Conservation (phyloP, 2,113 vertebrate genomes). For the Nibea coibor region DNA sequence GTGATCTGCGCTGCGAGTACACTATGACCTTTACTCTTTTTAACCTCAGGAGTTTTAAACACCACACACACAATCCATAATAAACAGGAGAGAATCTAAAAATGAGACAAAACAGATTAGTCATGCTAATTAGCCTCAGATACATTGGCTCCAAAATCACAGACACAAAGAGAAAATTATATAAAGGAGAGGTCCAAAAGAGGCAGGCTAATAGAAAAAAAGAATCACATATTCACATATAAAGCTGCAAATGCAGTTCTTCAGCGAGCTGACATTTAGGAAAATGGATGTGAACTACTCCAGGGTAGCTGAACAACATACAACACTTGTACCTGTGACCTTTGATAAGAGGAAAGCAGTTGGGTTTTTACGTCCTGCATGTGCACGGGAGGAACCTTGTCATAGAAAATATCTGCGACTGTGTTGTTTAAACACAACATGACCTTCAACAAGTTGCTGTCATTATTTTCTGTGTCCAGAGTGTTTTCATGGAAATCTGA, state of each 20-base stretch:
- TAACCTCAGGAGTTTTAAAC: slow-evolving; percentile 1
- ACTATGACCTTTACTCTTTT: slow-evolving; percentile 10
- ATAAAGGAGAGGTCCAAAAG: background rate
- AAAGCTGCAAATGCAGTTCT: background rate
- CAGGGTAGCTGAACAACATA: background rate
- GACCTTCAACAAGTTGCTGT: background rate
- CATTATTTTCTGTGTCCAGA: background rate
- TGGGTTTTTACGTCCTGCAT: background rate
- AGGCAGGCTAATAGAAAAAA: background rate
- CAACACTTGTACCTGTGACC: background rate
- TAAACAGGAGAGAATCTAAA: background rate
- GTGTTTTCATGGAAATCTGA: slow-evolving; percentile 10
- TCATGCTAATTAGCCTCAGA: slow-evolving; percentile 23
- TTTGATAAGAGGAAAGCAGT: background rate
- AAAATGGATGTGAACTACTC: slow-evolving; percentile 1
- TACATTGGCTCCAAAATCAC: background rate
- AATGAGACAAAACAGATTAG: slow-evolving; percentile 21
- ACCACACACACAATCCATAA: background rate
- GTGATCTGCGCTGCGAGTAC: background rate
- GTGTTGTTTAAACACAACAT: background rate
- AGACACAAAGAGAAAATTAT: background rate
- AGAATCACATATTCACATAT: background rate
- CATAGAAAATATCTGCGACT: background rate
- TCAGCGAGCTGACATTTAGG: background rate
- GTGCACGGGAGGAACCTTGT: background rate